Base-by-base conservation (phyloP, 2,888 invertebrate genomes). In the Caenorhabditis plicata region DNA sequence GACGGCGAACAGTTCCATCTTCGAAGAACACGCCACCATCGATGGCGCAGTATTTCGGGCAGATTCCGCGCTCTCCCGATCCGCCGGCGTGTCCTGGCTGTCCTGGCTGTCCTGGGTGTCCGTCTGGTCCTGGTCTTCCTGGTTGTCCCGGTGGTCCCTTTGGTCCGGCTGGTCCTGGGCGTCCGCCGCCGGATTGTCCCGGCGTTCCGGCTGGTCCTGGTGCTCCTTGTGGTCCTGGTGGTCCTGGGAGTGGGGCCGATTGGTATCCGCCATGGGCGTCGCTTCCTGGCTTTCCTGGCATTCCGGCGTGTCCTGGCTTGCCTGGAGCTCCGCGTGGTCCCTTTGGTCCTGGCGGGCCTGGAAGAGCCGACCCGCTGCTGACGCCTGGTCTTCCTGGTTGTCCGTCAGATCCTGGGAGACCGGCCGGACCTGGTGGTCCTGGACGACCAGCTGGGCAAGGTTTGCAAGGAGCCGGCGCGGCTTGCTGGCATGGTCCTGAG, bases 401-500 rank as follows among this genome's bases (percentile, higher is more conserved):
- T 42, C 66, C 66, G 26, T 54, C 56, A 19, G 42, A 26, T 48
- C 66, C 66, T 38, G 66, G 60, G 1, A 63, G 55, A 31, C 73
- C 72, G 13, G 56, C 48, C 20, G 52, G 45, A 19, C 62, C 62
- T 33, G 48, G 47, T 32, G 55, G 55, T 45, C 62, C 62, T 31
- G 62, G 55, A 11, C 51, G 45, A 41, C 62, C 62, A 4, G 44
- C 55, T 22, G 75, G 74, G 62, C 75, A 76, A 13, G 75, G 75
- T 35, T 72, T 71, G 64, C 76, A 76, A 17, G 77, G 77, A n/a
- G 73, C 66, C 17, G 73, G 73, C 2, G 74, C 76, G 23, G 68
- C 57, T 25, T 74, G 74, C 13, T 63, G 48, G 51, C 70, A 70
- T 11, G 67, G 63, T 35, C 52, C 55, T 13, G 25, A 19, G 27